Evolutionary conservation across 1,140 invertebrate species (phyloP).

Genomic region (Trachelipus rathkii): DNA sequence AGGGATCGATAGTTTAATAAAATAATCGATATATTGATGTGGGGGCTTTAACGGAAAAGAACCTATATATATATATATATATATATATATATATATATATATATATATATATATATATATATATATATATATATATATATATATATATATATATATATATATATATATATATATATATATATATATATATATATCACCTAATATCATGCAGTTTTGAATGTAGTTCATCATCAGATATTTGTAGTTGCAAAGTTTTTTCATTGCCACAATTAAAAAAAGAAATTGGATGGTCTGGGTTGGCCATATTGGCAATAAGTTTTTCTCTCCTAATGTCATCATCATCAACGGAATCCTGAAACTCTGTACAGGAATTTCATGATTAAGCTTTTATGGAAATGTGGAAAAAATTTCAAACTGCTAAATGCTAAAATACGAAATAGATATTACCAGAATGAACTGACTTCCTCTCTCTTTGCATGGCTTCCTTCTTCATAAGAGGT

Average conservation of each 20-base stretch:
- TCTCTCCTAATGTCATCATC: conserved; percentile 65
- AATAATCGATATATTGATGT: no score
- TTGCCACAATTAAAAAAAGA: conserved; percentile 83
- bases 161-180: no score
- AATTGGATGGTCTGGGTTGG: conserved; percentile 66
- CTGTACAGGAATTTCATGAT: conserved; percentile 50
- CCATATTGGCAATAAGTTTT: conserved; percentile 66
- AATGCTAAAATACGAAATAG: conserved; percentile 25
- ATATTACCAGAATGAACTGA: conserved; percentile 78
- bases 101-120: no score
- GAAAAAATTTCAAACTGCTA: conserved; percentile 17
- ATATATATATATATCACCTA: conserved; percentile 52
- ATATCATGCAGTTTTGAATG: conserved; percentile 67
- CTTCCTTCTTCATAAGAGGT: conserved; percentile 81
- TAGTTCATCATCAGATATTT: conserved; percentile 52
- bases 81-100: no score
- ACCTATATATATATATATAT: no score
- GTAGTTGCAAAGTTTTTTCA: conserved; percentile 65
- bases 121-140: no score
- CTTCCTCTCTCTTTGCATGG: conserved; percentile 84
- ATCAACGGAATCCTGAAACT: conserved; percentile 69
- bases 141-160: no score
- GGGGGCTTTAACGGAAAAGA: no score
- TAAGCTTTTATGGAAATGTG: not conserved
- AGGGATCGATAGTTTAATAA: no score